These are phyloP conservation scores for Trichopoda pennipes DNA, from an alignment of 2,888 invertebrate species.

Conservation along the genomic window DNA sequence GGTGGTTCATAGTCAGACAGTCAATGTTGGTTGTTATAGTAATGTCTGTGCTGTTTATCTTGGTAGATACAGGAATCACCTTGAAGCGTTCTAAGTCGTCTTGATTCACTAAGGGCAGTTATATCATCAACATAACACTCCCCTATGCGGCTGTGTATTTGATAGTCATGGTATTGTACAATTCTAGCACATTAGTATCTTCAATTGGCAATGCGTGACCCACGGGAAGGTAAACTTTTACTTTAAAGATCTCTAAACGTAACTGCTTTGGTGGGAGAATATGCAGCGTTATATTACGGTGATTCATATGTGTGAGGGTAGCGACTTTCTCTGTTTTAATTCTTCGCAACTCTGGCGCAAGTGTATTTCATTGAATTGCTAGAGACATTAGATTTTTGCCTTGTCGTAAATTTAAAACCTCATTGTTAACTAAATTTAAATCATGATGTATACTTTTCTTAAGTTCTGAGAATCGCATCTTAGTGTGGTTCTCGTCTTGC, in stretches of 20 bases:
- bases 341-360: not conserved
- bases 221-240: no score
- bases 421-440: not conserved
- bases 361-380: not conserved
- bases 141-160: not conserved
- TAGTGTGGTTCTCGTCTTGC: no score
- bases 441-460: not conserved
- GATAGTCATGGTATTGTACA: not conserved
- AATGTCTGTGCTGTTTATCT: not conserved
- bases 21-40: not conserved
- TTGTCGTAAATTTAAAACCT: no score
- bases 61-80: not conserved
- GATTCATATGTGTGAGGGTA: not conserved
- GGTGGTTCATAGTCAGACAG: not conserved
- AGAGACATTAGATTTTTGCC: not conserved
- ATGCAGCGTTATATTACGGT: not conserved
- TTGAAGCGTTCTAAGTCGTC: not conserved
- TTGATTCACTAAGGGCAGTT: conserved; percentile 3
- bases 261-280: no score
- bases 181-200: no score
- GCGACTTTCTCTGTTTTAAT: not conserved
- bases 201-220: no score
- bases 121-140: not conserved
- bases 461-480: no score
- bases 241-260: no score